Percentiles rank a stretch among this genome's conserved stretches.
These are phyloP conservation scores for Ellobium chinense DNA, from an alignment of 2,888 invertebrate genomes.

Conservation along the genomic window DNA sequence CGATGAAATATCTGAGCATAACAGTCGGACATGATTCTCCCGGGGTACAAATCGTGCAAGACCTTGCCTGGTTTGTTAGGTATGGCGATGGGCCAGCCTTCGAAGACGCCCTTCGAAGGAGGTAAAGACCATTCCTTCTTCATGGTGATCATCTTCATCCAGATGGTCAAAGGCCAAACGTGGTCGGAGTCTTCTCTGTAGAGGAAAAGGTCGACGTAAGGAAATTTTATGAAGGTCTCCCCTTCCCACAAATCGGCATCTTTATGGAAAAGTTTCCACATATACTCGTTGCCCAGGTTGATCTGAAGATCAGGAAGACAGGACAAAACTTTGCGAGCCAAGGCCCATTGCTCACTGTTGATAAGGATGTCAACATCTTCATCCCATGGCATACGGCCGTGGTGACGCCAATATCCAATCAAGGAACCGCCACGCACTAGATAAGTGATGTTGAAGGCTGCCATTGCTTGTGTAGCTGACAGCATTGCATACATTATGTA, in stretches of 20 bases:
- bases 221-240: slow-evolving; percentile 46
- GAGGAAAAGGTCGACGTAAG: slow-evolving; percentile 46
- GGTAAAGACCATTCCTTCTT: slow-evolving; percentile 24
- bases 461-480: slow-evolving; percentile 39
- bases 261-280: slow-evolving; percentile 51
- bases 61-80: slow-evolving; percentile 27
- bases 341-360: slow-evolving; percentile 32
- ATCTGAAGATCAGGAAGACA: slow-evolving; percentile 47
- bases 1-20: slow-evolving; percentile 45
- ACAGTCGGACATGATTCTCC: slow-evolving; percentile 27
- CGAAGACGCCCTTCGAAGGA: slow-evolving; percentile 28
- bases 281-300: slow-evolving; percentile 45
- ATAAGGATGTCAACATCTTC: slow-evolving; percentile 48
- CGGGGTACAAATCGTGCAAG: slow-evolving; percentile 29
- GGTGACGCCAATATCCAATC: slow-evolving; percentile 45
- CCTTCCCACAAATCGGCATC: slow-evolving; percentile 42
- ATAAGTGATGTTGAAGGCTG: slow-evolving; percentile 45
- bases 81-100: slow-evolving; percentile 30
- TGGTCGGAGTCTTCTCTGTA: slow-evolving; percentile 43
- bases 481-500: slow-evolving; percentile 44
- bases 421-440: slow-evolving; percentile 42
- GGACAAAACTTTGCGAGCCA: slow-evolving; percentile 42
- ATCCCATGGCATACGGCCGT: slow-evolving; percentile 49
- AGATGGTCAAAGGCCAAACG: slow-evolving; percentile 51
- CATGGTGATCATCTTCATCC: slow-evolving; percentile 48